Evolutionary conservation across 1,140 invertebrate species (phyloP).

Genomic region (Argopecten irradians): DNA sequence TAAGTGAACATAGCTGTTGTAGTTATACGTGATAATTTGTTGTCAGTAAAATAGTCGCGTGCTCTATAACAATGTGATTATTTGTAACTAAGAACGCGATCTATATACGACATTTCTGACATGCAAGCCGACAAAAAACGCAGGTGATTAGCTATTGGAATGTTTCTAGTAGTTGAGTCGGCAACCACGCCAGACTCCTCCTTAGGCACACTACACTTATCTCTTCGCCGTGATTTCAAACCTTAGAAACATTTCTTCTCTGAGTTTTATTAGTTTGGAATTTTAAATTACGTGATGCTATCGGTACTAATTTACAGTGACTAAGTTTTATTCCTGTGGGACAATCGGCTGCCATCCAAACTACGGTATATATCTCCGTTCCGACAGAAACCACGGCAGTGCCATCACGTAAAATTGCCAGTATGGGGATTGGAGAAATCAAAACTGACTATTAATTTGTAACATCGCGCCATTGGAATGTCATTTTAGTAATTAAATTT

Average conservation of each 20-base stretch:
- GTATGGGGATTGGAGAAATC: neutral
- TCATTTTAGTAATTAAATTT: conserved; percentile 12
- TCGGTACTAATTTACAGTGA: neutral
- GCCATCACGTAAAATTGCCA: neutral
- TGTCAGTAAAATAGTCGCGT: neutral
- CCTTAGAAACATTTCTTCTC: conserved; percentile 9
- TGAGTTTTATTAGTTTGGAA: neutral
- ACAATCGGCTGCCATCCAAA: neutral
- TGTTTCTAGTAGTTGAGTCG: neutral
- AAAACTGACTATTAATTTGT: conserved; percentile 19
- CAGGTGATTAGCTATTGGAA: neutral
- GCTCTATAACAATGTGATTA: neutral
- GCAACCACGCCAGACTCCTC: neutral
- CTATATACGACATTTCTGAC: neutral
- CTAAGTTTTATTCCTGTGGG: neutral
- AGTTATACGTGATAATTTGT: neutral
- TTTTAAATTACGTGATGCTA: neutral
- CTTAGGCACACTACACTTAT: conserved; percentile 9
- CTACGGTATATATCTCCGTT: neutral
- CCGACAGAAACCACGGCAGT: neutral
- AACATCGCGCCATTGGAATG: conserved; percentile 14
- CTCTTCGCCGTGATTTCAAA: neutral
- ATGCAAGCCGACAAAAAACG: neutral
- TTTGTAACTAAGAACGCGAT: neutral
- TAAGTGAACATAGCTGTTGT: neutral